These are phyloP conservation scores for Temnothorax unifasciatus DNA, from an alignment of 2,888 invertebrate species.

Conservation along the genomic window DNA sequence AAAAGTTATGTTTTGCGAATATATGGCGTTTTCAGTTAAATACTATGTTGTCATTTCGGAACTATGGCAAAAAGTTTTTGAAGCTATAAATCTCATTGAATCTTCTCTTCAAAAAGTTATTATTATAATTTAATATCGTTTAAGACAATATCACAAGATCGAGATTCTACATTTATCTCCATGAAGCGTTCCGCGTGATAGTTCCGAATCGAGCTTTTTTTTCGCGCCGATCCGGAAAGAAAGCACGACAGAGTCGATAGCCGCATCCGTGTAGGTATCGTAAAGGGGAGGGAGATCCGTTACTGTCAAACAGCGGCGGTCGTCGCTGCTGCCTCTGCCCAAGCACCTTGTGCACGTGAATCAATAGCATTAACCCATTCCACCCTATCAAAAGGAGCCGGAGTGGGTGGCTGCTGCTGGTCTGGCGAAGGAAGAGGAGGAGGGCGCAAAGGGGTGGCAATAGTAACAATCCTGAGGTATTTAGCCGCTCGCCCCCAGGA, in stretches of 20 bases:
- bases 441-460: constrained; percentile 81
- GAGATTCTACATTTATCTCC: background rate
- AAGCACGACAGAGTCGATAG: constrained; percentile 64
- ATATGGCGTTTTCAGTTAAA: background rate
- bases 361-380: constrained; percentile 87
- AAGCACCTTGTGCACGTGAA: constrained; percentile 84
- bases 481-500: constrained; percentile 84
- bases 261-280: constrained; percentile 63
- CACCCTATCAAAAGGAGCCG: constrained; percentile 84
- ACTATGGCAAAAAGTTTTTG: background rate
- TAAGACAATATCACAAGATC: background rate
- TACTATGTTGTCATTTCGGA: background rate
- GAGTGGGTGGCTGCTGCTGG: constrained; percentile 70
- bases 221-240: constrained; percentile 26
- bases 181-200: constrained; percentile 17
- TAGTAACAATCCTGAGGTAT: constrained; percentile 86
- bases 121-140: background rate
- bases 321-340: constrained; percentile 74
- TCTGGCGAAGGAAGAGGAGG: constrained; percentile 67
- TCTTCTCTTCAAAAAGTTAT: background rate
- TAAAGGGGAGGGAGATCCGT: constrained; percentile 80
- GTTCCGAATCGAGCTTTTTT: constrained; percentile 29
- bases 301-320: constrained; percentile 85
- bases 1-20: background rate
- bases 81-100: background rate